A percentile compares a stretch with the other conserved stretches of the same genome.
Conservation (phyloP, 2,797 vertebrate genomes). For the Malacoctenus gilli region DNA sequence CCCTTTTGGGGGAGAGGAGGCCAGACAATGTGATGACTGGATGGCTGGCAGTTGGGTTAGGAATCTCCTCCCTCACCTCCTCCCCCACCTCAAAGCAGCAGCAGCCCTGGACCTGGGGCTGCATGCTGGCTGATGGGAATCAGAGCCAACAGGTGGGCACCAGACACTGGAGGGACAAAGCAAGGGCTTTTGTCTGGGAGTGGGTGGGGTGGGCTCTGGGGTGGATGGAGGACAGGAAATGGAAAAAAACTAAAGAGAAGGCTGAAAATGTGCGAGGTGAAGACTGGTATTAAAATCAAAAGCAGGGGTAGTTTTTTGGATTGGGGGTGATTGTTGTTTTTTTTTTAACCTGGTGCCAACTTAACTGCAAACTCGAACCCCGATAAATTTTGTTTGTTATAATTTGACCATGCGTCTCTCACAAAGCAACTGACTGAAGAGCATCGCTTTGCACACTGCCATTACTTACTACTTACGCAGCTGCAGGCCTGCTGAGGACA, state of each 20-base stretch:
- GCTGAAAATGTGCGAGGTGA: too few species aligned
- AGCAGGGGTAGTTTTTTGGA: too few species aligned
- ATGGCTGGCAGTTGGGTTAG: conserved; percentile 7
- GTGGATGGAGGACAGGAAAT: neutral
- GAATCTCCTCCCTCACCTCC: conserved; percentile 2
- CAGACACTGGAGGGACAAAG: conserved; percentile 71
- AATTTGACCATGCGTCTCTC: too few species aligned
- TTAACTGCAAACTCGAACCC: too few species aligned
- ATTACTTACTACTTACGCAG: too few species aligned
- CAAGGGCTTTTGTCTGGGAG: conserved; percentile 71
- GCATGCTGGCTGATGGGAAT: conserved; percentile 66
- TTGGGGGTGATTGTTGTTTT: too few species aligned
- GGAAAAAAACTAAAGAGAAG: neutral
- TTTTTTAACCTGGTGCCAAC: too few species aligned
- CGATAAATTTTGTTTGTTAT: too few species aligned
- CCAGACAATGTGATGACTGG: conserved; percentile 34
- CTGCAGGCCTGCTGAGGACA: too few species aligned
- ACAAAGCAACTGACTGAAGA: too few species aligned
- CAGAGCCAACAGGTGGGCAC: conserved; percentile 78
- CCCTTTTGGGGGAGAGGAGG: neutral
- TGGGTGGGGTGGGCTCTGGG: conserved; percentile 61
- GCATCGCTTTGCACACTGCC: too few species aligned
- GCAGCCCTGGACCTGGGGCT: conserved; percentile 46
- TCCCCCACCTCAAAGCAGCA: conserved; percentile 60
- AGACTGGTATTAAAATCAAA: too few species aligned